phyloP scores from a whole-genome alignment of 37 sponge, comb jelly and placozoan species.

The Diacarnus erythraeanus region DNA sequence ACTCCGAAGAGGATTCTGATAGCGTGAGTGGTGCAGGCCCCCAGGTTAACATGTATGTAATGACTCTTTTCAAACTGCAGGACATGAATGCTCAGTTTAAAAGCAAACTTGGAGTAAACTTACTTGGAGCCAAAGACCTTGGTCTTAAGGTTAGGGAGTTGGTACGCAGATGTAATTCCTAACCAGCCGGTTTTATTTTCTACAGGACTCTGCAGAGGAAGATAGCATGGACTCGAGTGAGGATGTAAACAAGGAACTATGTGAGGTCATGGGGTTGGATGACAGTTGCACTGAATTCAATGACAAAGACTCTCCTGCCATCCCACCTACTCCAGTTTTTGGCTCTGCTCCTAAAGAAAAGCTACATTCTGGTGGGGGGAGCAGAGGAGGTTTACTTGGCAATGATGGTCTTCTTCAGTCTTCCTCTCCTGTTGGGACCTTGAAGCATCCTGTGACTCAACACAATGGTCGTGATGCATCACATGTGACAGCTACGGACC shows the following conservation, averaged over 20 bases:
- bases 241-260: slow-evolving; percentile 34
- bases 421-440: too few relatives aligned
- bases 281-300: background rate
- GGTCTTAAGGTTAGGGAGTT: slow-evolving; percentile 25
- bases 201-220: slow-evolving; percentile 14
- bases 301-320: background rate
- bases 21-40: slow-evolving; percentile 11
- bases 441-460: too few relatives aligned
- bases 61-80: too few relatives aligned
- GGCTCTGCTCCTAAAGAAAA: too few relatives aligned
- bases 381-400: too few relatives aligned
- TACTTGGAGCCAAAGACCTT: slow-evolving; percentile 28
- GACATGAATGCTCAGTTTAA: too few relatives aligned
- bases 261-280: slow-evolving; percentile 12
- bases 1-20: slow-evolving; percentile 16
- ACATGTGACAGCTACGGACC: too few relatives aligned
- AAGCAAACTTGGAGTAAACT: slow-evolving; percentile 34
- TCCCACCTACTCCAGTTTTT: background rate
- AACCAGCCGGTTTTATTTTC: too few relatives aligned
- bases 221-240: slow-evolving; percentile 19
- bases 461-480: too few relatives aligned
- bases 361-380: too few relatives aligned
- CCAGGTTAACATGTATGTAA: background rate
- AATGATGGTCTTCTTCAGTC: too few relatives aligned
- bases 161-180: too few relatives aligned